Percentiles rank a stretch among this genome's conserved stretches.
These are phyloP conservation scores for Tachina grossa DNA, from an alignment of 2,888 invertebrate species.

Conservation along the genomic window DNA sequence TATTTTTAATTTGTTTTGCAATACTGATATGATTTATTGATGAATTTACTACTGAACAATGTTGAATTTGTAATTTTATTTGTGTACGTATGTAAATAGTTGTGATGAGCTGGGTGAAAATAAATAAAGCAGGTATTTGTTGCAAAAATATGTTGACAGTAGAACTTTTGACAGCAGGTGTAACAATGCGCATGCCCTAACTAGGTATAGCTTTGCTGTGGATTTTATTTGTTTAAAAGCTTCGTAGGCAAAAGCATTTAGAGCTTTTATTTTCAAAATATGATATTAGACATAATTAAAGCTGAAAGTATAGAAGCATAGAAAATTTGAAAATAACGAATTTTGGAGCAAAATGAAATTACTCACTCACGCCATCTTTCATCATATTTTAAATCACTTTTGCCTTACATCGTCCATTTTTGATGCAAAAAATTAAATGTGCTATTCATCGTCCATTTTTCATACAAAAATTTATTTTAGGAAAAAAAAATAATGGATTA, in stretches of 20 bases:
- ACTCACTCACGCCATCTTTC: too few species aligned
- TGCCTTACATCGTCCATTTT: too few species aligned
- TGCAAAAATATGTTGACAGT: constrained; percentile 52
- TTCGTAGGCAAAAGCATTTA: constrained; percentile 22
- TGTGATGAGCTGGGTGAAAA: constrained; percentile 52
- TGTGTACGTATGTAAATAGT: neutral
- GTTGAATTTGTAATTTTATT: constrained; percentile 16
- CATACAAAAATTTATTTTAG: too few species aligned
- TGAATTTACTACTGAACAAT: constrained; percentile 27
- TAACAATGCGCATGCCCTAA: constrained; percentile 47
- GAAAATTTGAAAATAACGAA: neutral
- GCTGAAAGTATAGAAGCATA: neutral
- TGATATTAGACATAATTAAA: too few species aligned
- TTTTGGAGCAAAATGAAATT: too few species aligned
- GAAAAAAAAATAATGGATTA: too few species aligned
- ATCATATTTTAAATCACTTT: too few species aligned
- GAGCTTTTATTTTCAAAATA: neutral
- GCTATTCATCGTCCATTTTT: too few species aligned
- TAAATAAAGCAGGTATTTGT: constrained; percentile 63
- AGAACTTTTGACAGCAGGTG: constrained; percentile 34
- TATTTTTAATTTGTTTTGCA: neutral
- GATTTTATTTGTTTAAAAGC: constrained; percentile 25
- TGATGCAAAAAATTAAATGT: too few species aligned
- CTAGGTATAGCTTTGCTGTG: neutral
- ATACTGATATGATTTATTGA: constrained; percentile 3